Conservation (phyloP, 2,888 invertebrate species). For the Leptopilina syphax region DNA sequence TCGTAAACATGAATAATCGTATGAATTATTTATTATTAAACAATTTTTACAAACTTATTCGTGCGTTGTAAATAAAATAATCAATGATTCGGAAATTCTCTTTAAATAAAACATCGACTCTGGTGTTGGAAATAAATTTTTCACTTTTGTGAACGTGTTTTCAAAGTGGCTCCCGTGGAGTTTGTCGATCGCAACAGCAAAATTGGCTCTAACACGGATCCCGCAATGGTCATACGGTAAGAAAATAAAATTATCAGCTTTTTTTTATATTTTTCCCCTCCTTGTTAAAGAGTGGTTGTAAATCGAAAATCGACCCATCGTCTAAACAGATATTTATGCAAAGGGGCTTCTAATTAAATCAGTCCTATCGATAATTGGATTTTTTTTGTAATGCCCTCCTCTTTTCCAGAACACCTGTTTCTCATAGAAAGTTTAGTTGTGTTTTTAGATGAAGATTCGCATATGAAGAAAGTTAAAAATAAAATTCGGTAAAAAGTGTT, state of each 20-base stretch:
- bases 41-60: neutral
- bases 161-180: constrained; percentile 69
- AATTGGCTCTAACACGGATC: constrained; percentile 73
- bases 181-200: constrained; percentile 67
- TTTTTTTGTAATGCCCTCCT: neutral
- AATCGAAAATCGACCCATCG: neutral
- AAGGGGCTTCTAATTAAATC: constrained; percentile 25
- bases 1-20: constrained; percentile 42
- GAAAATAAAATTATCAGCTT: constrained; percentile 36
- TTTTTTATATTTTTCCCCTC: constrained; percentile 9
- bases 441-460: neutral
- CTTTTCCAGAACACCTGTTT: constrained; percentile 18
- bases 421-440: constrained; percentile 5
- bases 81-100: constrained; percentile 23
- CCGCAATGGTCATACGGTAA: constrained; percentile 75
- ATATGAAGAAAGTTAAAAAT: neutral
- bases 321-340: neutral
- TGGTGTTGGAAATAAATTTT: constrained; percentile 33
- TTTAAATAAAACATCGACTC: constrained; percentile 23
- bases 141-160: constrained; percentile 43
- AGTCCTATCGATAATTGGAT: constrained; percentile 9
- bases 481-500: neutral
- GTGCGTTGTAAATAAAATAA: neutral
- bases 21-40: neutral
- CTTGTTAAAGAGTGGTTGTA: neutral